Conservation (phyloP, 2,888 invertebrate genomes). For the Latrodectus hesperus region DNA sequence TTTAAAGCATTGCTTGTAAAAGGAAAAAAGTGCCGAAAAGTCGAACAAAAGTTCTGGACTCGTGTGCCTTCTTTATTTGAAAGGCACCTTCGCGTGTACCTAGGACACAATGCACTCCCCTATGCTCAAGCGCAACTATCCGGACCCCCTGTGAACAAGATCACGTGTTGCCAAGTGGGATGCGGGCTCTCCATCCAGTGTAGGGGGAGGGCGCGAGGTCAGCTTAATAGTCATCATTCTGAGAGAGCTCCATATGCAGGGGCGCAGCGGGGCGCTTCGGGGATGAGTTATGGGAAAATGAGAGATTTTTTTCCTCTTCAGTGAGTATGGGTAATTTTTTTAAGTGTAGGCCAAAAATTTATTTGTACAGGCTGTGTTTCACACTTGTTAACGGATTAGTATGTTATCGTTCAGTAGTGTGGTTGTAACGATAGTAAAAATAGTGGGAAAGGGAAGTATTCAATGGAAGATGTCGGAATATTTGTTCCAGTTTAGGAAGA, state of each 20-base stretch:
- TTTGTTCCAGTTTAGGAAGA: too few relatives aligned
- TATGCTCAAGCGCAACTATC: constrained; percentile 40
- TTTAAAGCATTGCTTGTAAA: not conserved
- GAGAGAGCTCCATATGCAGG: constrained; percentile 35
- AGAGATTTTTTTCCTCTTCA: not conserved
- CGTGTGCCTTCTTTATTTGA: constrained; percentile 23
- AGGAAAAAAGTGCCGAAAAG: not conserved
- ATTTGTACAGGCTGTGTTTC: constrained; percentile 29
- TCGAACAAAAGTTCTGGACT: constrained; percentile 3
- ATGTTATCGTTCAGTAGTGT: too few relatives aligned
- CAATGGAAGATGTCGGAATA: too few relatives aligned
- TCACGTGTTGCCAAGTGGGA: constrained; percentile 46
- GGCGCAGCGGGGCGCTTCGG: constrained; percentile 31
- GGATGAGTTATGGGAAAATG: constrained; percentile 48
- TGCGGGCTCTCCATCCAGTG: constrained; percentile 34
- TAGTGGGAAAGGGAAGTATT: not conserved
- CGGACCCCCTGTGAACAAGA: constrained; percentile 39
- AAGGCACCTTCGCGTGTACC: constrained; percentile 44
- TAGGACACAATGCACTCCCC: constrained; percentile 30
- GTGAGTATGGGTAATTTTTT: not conserved
- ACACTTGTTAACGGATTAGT: constrained; percentile 14
- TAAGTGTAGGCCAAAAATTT: not conserved
- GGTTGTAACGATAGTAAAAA: too few relatives aligned
- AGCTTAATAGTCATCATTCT: constrained; percentile 10
- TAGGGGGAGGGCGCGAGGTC: constrained; percentile 18